Percentiles rank a stretch among this genome's conserved stretches.
These are phyloP conservation scores for Eucera pruinosa DNA, from an alignment of 2,888 invertebrate species.

Conservation along the genomic window DNA sequence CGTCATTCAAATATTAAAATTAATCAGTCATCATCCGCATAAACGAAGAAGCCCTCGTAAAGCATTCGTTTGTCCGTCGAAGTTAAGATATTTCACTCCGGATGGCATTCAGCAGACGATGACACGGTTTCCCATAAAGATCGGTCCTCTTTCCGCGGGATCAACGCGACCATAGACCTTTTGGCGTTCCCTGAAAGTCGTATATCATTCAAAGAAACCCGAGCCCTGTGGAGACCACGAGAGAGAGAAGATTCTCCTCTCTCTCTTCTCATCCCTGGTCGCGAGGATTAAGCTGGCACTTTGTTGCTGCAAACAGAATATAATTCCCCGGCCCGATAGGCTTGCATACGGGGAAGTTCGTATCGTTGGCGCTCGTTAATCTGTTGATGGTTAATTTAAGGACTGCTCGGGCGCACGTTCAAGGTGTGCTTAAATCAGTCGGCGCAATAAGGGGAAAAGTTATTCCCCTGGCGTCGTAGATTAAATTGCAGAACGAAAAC, in stretches of 20 bases:
- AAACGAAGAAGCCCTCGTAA: conserved; percentile 45
- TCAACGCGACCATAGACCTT: conserved; percentile 23
- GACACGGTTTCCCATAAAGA: conserved; percentile 45
- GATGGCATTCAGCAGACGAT: conserved; percentile 20
- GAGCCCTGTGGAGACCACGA: conserved; percentile 31
- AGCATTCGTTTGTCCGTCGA: conserved; percentile 42
- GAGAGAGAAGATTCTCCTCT: background rate
- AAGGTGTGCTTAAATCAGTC: conserved; percentile 53
- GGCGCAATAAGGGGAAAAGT: conserved; percentile 39
- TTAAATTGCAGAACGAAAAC: conserved; percentile 54
- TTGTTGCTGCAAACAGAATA: conserved; percentile 63
- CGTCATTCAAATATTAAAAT: conserved; percentile 43
- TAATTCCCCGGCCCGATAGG: conserved; percentile 49
- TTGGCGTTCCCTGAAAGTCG: conserved; percentile 47
- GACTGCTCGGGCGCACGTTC: conserved; percentile 41
- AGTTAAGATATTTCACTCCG: conserved; percentile 50
- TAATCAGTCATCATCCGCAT: conserved; percentile 56
- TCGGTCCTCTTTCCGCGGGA: conserved; percentile 5
- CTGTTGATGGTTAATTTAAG: conserved; percentile 61
- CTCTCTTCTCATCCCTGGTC: background rate
- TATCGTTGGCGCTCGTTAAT: conserved; percentile 54
- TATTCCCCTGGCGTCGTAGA: conserved; percentile 35
- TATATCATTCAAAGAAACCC: conserved; percentile 61
- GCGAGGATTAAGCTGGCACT: conserved; percentile 55
- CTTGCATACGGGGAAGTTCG: background rate